Evolutionary conservation across 1,140 invertebrate species (phyloP).

Genomic region (Zaprionus gabonicus): DNA sequence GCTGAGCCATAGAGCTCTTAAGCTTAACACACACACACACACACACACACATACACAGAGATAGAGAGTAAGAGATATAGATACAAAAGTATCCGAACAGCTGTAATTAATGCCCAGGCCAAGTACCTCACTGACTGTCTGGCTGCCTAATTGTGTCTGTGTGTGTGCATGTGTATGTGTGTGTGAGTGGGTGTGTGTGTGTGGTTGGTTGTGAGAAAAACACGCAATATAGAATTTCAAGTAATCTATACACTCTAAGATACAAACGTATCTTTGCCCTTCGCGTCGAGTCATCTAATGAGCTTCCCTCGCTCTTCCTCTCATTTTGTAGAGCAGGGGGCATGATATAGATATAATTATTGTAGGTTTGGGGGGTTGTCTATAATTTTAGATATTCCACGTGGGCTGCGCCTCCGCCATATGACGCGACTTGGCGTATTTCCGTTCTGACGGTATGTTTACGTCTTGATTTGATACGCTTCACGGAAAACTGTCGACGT

Average conservation of each 20-base stretch:
- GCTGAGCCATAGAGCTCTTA: conserved; percentile 48
- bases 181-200: neutral
- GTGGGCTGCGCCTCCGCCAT: conserved; percentile 25
- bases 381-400: conserved; percentile 43
- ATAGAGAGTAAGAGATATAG: neutral
- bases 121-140: neutral
- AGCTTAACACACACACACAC: conserved; percentile 21
- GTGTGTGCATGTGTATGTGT: neutral
- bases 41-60: neutral
- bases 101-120: conserved; percentile 12
- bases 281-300: conserved; percentile 70
- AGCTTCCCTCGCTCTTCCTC: conserved; percentile 42
- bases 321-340: conserved; percentile 34
- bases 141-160: neutral
- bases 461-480: conserved; percentile 59
- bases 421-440: conserved; percentile 13
- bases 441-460: conserved; percentile 36
- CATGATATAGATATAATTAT: conserved; percentile 5
- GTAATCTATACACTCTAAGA: conserved; percentile 18
- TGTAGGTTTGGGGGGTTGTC: neutral
- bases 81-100: conserved; percentile 21
- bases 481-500: conserved; percentile 69
- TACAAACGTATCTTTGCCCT: conserved; percentile 27
- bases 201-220: neutral
- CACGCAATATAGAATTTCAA: neutral